phyloP scores from a whole-genome alignment of 1,140 invertebrate species.

The Telenomus remus region DNA sequence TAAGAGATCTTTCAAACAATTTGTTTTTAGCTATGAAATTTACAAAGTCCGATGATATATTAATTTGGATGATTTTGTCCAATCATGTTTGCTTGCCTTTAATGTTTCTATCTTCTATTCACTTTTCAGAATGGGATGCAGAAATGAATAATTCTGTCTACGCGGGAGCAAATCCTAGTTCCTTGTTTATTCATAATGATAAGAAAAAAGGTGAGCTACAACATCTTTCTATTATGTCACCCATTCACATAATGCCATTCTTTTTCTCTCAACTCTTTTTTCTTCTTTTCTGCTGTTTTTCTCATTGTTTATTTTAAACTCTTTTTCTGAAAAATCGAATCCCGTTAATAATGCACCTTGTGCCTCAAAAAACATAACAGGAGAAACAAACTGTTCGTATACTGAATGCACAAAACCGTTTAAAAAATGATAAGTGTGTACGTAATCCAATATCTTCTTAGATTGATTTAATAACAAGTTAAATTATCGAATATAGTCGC shows the following conservation, averaged over 20 bases:
- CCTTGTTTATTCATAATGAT: conserved; percentile 77
- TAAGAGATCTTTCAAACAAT: too few species aligned
- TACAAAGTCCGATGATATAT: too few species aligned
- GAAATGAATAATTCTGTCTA: conserved; percentile 79
- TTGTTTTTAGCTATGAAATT: too few species aligned
- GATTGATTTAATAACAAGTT: too few species aligned
- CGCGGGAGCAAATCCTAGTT: conserved; percentile 76
- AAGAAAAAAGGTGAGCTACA: conserved; percentile 68
- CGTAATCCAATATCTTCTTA: too few species aligned
- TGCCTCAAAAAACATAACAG: conserved; percentile 24
- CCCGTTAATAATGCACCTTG: conserved; percentile 30
- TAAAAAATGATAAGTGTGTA: too few species aligned
- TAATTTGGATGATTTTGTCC: not conserved
- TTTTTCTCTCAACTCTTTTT: not conserved
- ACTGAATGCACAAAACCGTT: not conserved
- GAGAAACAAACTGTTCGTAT: conserved; percentile 22
- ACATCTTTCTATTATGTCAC: conserved; percentile 44
- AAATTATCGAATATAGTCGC: too few species aligned
- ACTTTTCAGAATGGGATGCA: conserved; percentile 71
- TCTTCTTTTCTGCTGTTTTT: not conserved
- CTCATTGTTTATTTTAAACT: conserved; percentile 1
- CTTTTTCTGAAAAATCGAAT: conserved; percentile 16
- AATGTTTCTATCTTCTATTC: conserved; percentile 21
- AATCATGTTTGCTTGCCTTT: conserved; percentile 39
- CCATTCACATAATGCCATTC: conserved; percentile 1